Evolutionary conservation across 2,888 invertebrate species (phyloP).

Genomic region (Melanophora roralis): DNA sequence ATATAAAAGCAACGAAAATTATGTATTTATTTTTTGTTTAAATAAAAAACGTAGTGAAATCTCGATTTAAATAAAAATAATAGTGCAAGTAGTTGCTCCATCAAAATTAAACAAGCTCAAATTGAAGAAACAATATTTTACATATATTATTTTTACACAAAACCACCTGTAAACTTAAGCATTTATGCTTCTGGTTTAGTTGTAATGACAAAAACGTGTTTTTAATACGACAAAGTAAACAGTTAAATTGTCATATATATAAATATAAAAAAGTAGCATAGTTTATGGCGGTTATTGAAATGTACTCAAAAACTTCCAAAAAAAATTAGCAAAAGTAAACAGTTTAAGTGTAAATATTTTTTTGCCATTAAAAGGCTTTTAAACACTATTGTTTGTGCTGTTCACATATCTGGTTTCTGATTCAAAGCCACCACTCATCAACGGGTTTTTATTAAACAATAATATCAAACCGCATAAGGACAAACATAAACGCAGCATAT

Average conservation of each 20-base stretch:
- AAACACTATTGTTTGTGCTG: not conserved
- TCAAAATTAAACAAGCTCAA: not conserved
- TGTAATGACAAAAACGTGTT: not conserved
- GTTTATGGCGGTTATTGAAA: conserved; percentile 29
- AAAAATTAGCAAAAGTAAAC: not conserved
- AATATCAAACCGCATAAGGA: conserved; percentile 43
- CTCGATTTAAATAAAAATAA: not conserved
- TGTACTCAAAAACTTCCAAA: not conserved
- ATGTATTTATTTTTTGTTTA: conserved; percentile 32
- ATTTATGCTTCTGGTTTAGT: not conserved
- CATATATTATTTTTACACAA: conserved; percentile 11
- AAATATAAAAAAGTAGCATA: conserved; percentile 23
- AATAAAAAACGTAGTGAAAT: not conserved
- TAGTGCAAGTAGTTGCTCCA: not conserved
- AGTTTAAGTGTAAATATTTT: too few species aligned
- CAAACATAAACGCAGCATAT: not conserved
- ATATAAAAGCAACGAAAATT: conserved; percentile 3
- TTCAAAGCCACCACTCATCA: conserved; percentile 55
- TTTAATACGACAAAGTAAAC: not conserved
- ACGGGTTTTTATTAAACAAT: conserved; percentile 54
- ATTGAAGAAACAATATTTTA: not conserved
- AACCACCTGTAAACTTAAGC: conserved; percentile 39
- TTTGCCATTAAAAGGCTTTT: not conserved
- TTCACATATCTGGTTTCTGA: conserved; percentile 42
- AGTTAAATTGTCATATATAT: not conserved